Base-by-base conservation (phyloP, 1,140 invertebrate genomes). In the Cotesia glomerata region DNA sequence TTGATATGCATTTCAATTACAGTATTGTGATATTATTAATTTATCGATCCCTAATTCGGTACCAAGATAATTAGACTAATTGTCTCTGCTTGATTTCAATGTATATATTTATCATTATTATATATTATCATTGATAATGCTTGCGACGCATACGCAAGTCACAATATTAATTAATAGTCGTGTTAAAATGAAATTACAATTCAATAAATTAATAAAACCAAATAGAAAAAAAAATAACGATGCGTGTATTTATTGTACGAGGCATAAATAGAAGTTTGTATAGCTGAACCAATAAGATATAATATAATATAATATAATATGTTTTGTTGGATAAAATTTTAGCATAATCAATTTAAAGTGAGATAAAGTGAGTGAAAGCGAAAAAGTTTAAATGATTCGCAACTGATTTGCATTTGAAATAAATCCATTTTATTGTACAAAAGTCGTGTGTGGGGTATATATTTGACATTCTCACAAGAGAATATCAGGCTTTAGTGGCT, bases 391-490 rank as follows among this genome's bases (percentile, higher is more conserved):
- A 66, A 66, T 66, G 35, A 66, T 66, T 66, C 39, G 26, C 69
- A 62, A 14, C 45, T 51, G n/a, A 71, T 63, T 71, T 71, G 32
- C 69, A 71, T 63, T 52, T 64, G 45, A 71, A 71, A 63, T 52
- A 64, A 71, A 63, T 36, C 18, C 18, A 58, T 58, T 36, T 64
- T 18, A 26, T 64, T 18, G 34, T 62, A n/a, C 11, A 36, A 64
- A 64, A 45, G 18, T 58, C 26, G 39, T 45, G 39, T 45, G 39
- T 45, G 11, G 11, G 11, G 39, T 45, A 45, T 45, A 45, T 71
- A 65, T 65, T 71, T 71, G 70, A 18, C 16, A 65, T 71, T 71
- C 70, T 65, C 70, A 71, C 70, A 59, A 71, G 62, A 52, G 45
- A 34, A 16, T 34, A 9, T 16, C 3, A 26, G n/a, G n/a, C 52